These are phyloP conservation scores for Porites divaricata DNA, from an alignment of 92 coral and sea anemone genomes.

Conservation along the genomic window DNA sequence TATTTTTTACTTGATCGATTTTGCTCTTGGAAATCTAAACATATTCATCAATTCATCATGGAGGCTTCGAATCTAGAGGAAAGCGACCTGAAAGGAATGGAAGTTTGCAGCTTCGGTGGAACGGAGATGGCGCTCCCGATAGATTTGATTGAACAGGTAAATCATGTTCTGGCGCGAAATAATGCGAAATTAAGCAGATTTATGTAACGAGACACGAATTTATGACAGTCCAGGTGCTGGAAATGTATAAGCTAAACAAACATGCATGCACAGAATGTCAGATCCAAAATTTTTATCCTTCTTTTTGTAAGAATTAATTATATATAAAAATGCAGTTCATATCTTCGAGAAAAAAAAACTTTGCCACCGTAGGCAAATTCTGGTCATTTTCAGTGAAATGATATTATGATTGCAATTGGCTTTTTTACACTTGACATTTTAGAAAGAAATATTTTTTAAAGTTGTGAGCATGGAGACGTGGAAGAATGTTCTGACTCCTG, in stretches of 20 bases:
- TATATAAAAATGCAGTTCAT: too few species aligned
- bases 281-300: too few species aligned
- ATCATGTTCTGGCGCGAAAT: background rate
- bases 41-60: constrained; percentile 1
- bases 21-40: background rate
- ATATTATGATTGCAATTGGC: background rate
- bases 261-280: too few species aligned
- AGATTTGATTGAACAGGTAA: constrained; percentile 90
- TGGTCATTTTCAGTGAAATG: too few species aligned
- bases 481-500: constrained; percentile 80
- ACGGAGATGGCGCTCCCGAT: constrained; percentile 83
- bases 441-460: constrained; percentile 89
- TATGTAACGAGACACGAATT: too few species aligned
- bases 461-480: constrained; percentile 93
- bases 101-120: constrained; percentile 87
- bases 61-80: constrained; percentile 55
- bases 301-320: too few species aligned
- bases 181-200: too few species aligned
- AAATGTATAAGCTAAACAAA: too few species aligned
- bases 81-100: constrained; percentile 68
- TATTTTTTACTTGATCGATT: background rate
- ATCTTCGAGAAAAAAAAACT: too few species aligned
- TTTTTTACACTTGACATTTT: background rate
- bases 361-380: too few species aligned
- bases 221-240: too few species aligned